phyloP scores from a whole-genome alignment of 2,888 invertebrate genomes.

The Petrolisthes cinctipes region DNA sequence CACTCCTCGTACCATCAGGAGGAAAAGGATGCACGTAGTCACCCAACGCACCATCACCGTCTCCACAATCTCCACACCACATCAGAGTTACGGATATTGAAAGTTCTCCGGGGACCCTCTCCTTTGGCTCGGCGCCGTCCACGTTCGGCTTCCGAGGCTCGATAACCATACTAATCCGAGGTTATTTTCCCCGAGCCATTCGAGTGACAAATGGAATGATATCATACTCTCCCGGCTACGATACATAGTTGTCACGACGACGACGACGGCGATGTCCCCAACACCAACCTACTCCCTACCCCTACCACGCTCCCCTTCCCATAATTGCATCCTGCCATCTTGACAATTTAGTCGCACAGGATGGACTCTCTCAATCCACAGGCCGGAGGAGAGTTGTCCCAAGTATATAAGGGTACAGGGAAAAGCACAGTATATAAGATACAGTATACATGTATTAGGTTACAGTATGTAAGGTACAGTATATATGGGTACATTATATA shows the following conservation, averaged over 20 bases:
- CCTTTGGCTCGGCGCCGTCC: not conserved
- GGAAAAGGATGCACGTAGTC: too few species aligned
- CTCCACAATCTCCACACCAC: not conserved
- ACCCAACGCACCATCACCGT: not conserved
- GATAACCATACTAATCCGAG: slow-evolving; percentile 36
- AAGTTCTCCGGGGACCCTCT: not conserved
- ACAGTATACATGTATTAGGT: too few species aligned
- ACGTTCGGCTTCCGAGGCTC: slow-evolving; percentile 3
- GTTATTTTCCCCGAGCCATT: slow-evolving; percentile 40
- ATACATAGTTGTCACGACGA: slow-evolving; percentile 11
- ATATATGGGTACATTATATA: too few species aligned
- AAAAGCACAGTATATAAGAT: too few species aligned
- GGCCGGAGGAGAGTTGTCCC: too few species aligned
- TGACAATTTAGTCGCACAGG: not conserved
- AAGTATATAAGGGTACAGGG: too few species aligned
- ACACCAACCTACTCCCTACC: too few species aligned
- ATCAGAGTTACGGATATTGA: not conserved
- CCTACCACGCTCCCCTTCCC: not conserved
- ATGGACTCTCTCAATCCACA: not conserved
- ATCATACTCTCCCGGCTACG: slow-evolving; percentile 12
- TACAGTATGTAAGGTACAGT: too few species aligned
- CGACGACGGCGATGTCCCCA: too few species aligned
- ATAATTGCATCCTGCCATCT: slow-evolving; percentile 11
- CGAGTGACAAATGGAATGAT: slow-evolving; percentile 48
- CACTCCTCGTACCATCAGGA: too few species aligned